phyloP scores from a whole-genome alignment of 2,113 vertebrate genomes.

The Antechinus stuartii region DNA sequence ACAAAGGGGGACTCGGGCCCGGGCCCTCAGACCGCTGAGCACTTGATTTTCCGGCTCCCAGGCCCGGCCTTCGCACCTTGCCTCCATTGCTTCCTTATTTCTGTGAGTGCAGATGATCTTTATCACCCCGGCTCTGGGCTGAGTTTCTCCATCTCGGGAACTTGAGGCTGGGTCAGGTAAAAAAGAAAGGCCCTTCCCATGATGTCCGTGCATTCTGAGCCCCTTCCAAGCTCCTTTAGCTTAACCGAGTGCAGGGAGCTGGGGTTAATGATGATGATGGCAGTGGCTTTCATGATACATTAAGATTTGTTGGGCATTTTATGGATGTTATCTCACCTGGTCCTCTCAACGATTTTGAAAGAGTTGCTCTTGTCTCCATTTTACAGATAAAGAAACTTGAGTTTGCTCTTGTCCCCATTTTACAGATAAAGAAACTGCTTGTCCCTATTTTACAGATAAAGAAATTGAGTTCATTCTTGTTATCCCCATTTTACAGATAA shows the following conservation, averaged over 20 bases:
- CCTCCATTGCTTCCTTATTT: conserved; percentile 9
- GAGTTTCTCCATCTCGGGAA: conserved; percentile 27
- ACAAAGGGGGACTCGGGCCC: neutral
- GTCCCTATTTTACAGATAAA: no score
- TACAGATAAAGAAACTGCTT: neutral
- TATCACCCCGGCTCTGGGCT: conserved; percentile 4
- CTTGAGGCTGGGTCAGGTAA: neutral
- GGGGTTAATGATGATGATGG: no score
- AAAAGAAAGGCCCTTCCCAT: neutral
- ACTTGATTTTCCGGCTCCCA: neutral
- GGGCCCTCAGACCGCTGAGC: neutral
- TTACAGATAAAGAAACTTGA: neutral
- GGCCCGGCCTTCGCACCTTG: neutral
- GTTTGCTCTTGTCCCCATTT: neutral
- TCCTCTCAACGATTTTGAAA: neutral
- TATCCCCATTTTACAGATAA: no score
- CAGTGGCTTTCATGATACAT: no score
- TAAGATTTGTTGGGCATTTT: neutral
- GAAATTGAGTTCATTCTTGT: no score
- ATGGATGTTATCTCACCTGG: neutral
- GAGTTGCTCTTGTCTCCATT: neutral
- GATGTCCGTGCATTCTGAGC: neutral
- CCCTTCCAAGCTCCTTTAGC: neutral
- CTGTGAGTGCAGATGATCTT: conserved; percentile 24
- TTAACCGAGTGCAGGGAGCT: neutral